These are phyloP conservation scores for Parnassius glacialis DNA, from an alignment of 2,888 invertebrate genomes.

Conservation along the genomic window DNA sequence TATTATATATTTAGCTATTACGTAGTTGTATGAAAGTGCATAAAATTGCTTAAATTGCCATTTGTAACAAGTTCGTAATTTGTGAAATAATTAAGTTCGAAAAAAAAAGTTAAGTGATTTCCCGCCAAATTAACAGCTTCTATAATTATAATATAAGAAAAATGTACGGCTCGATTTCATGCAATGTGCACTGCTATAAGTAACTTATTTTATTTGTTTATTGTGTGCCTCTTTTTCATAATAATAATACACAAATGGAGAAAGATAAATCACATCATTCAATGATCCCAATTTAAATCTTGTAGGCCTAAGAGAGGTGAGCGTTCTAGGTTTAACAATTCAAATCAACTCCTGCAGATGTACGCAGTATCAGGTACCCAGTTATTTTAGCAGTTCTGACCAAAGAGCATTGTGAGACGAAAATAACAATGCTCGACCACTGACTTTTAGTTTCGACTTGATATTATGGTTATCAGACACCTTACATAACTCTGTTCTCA, in stretches of 20 bases:
- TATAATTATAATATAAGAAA: too few relatives aligned
- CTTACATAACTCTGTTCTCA: conserved; percentile 55
- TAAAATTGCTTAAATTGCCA: too few relatives aligned
- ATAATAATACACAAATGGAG: not conserved
- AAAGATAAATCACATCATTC: not conserved
- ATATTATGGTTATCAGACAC: conserved; percentile 49
- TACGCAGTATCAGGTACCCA: conserved; percentile 40
- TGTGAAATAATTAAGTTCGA: too few relatives aligned
- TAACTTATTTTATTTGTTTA: too few relatives aligned
- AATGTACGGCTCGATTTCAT: too few relatives aligned
- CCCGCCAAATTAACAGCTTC: conserved; percentile 14
- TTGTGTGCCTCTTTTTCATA: too few relatives aligned
- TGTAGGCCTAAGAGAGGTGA: not conserved
- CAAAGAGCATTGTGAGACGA: conserved; percentile 47
- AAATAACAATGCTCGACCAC: conserved; percentile 49
- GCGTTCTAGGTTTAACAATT: not conserved
- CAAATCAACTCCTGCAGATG: conserved; percentile 7
- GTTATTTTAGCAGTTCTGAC: conserved; percentile 49
- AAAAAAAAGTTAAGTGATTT: not conserved
- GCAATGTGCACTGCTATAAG: too few relatives aligned
- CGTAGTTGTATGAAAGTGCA: too few relatives aligned
- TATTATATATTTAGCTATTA: too few relatives aligned
- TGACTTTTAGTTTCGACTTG: conserved; percentile 38
- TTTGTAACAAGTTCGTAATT: too few relatives aligned
- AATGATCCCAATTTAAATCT: conserved; percentile 1